Evolutionary conservation across 2,113 vertebrate genomes (phyloP).

Genomic region (Zosterops hypoxanthus): DNA sequence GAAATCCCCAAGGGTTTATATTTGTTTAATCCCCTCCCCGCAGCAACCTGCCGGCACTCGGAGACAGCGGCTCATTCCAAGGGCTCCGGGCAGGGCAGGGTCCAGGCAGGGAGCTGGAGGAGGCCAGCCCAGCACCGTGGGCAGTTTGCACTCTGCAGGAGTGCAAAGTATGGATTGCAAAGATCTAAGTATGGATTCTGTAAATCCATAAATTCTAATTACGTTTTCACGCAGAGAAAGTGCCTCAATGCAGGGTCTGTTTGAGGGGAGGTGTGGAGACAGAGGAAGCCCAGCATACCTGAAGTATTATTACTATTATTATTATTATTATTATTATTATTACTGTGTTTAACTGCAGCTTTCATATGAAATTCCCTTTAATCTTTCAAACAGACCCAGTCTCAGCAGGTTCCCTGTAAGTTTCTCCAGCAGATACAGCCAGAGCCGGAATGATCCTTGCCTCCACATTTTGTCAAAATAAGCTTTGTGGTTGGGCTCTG

Average conservation of each 20-base stretch:
- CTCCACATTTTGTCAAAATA: background rate
- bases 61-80: background rate
- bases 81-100: background rate
- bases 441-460: background rate
- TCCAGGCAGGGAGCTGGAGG: background rate
- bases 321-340: no score
- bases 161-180: no score
- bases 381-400: background rate
- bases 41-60: background rate
- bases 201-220: no score
- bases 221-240: background rate
- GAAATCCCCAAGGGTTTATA: background rate
- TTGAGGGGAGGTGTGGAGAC: background rate
- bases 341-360: background rate
- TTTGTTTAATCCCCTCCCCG: background rate
- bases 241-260: background rate
- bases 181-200: fast-evolving
- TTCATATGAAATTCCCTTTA: background rate
- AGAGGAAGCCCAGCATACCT: background rate
- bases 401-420: background rate
- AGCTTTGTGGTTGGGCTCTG: background rate
- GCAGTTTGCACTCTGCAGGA: background rate
- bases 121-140: background rate
- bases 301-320: background rate
- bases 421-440: background rate